Base-by-base conservation (phyloP, 1,140 invertebrate species). In the Parasteatoda tepidariorum region DNA sequence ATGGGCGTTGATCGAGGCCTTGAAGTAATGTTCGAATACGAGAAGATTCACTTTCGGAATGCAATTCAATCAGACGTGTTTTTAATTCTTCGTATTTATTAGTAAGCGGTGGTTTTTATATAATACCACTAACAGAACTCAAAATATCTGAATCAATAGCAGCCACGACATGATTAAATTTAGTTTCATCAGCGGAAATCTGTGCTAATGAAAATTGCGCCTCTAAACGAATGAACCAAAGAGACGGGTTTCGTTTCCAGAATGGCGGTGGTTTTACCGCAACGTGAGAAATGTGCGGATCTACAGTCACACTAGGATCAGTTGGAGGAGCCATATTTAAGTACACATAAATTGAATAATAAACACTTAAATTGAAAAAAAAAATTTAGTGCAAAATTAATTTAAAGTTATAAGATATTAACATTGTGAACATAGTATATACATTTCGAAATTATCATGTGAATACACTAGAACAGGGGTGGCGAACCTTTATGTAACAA, bases 211-310 rank as follows among this genome's bases (percentile, higher is more conserved):
- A 7, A 71, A 88, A 88, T 66, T 85, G 83, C 0, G 86, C 78
- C 38, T 88, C 87, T 1, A 88, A 28, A 38, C 88, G 87, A 2
- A 78, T 28, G 33, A 88, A 87, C 87, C 87, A 88, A 5, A 88
- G 38, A 15, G 71, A 73, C 0, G 85, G 84, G 1, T 86, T 68
- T 0, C 78, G 54, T 54, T 75, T 54, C 86, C 86, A 88, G 61
- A 89, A 88, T 0, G 85, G 41, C n/a, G 88, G 86, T 67, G 85
- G 26, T 31, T 86, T 73, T 0, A 87, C 59, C 11, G 61, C 22
- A 15, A 41, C 13, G 13, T 13, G 38, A 13, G 38, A 41, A 41
- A 41, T 5, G 5, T 41, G 5, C 38, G 38, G 38, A n/a, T n/a
- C n/a, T n/a, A n/a, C n/a, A n/a, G n/a, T n/a, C n/a, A n/a, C n/a